Base-by-base conservation (phyloP, 2,888 invertebrate species). In the Chrysotoxum bicinctum region DNA sequence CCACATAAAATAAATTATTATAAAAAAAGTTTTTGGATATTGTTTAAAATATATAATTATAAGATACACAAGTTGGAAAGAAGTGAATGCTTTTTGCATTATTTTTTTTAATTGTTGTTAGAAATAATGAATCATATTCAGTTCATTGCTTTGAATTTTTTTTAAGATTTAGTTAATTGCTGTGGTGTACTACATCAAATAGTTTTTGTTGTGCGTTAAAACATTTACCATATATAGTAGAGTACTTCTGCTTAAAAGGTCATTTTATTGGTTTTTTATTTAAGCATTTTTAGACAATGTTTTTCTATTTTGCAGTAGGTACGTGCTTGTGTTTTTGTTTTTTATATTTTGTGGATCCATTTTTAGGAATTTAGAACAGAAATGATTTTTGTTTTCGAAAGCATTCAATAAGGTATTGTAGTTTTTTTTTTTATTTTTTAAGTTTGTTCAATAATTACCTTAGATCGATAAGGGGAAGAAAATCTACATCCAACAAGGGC, bases 381-480 rank as follows among this genome's bases (percentile, higher is more conserved):
- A 75, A 64, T 68, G 60, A 62, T 50, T 10, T 56, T 62, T 43
- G 60, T 50, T n/a, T n/a, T n/a, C n/a, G n/a, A 66, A 66, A 58
- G 73, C 73, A 68, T 58, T 66, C 56, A 52, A 66, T 54, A 35
- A 45, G 45, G 14, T 30, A 58, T n/a, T 54, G n/a, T 45, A 26
- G 35, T 19, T 21, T 21, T 21, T 4, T 45, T 21, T 12, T 32
- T 30, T 58, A 9, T n/a, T 12, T 30, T 45, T 50, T 26, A 48
- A 21, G 21, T 19, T 8, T 43, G 12, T 40, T 10, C 16, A 68
- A 43, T 52, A 50, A 83, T 78, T 93, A 98, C 98, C 98, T 98
- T 93, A 98, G 95, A 93, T 98, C 98, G 88, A 97, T 95, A 88
- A 98, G 94, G 87, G 98, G 98, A 90, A 99, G 94, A 93, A 99